Base-by-base conservation (phyloP, 1,140 invertebrate genomes). In the Solen grandis region DNA sequence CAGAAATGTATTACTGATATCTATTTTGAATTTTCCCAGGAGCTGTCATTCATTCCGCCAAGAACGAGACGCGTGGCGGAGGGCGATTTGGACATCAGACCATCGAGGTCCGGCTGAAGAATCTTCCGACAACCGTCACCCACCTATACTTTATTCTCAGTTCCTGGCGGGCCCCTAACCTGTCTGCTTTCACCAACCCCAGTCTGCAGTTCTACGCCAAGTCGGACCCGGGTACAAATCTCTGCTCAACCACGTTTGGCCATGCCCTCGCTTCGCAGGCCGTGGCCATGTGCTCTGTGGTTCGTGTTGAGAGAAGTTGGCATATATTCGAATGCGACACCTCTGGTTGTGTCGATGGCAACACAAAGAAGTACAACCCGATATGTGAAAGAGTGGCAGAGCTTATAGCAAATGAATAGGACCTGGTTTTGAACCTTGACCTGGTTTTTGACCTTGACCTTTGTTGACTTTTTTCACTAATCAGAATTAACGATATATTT, bases 251-350 rank as follows among this genome's bases (percentile, higher is more conserved):
- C 16, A 69, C 74, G 19, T 52, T 83, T 19, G 57, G 19, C 19
- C 62, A 79, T 29, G 60, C 73, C 2, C 52, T 57, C 1, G 36
- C 36, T 25, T 35, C 25, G 36, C 81, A 79, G 55, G 81, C 81
- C 27, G 75, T 83, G 14, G 54, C 79, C 74, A 76, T 83, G 74
- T 83, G 81, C 66, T 83, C 54, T 59, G 54, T 83, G 25, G 54
- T 46, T 4, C 35, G 60, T 31, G 38, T 50, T 5, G 38, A 46
- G 16, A 31, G 22, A 13, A 33, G 50, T 35, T 83, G 81, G 81
- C 59, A 68, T 29, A 83, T 83, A 50, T 72, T 72, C 29, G 75
- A 83, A 65, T 76, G 52, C 57, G 68, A 57, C 16, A 22, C 41
- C 46, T 66, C 60, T 13, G 55, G 41, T 0, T 65, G 41, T 10